Evolutionary conservation across 2,113 vertebrate species (phyloP), one percentile per base, ranked within the genome.

Genomic region (Poicephalus meyeri): DNA sequence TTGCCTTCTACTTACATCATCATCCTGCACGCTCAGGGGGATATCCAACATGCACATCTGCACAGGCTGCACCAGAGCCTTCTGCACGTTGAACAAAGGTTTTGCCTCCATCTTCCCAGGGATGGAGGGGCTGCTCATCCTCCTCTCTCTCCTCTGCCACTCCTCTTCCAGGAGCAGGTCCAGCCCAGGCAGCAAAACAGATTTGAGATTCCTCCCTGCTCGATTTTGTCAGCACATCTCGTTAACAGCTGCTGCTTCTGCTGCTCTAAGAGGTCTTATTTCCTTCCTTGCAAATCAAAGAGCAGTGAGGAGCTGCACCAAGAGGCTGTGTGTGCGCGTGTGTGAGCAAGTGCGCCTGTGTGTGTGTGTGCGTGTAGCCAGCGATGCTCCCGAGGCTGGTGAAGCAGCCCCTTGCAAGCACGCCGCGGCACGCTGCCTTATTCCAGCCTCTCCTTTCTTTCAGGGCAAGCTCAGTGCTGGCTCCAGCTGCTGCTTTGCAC

Each of bases 11-110:
- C 99, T 99, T 93, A 99, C 99, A 98, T 98, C 98, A 26, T 99
- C 98, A 7, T 98, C 98, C 96, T 98, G 98, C 95, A 98, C 96
- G 85, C 98, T 98, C 83, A 98, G 98, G 28, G 98, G 99, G 96
- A 98, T 98, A 88, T 99, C 98, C 89, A 99, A 89, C 98, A 99
- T 98, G 97, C 98, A 99, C 97, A 98, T 98, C 97, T 97, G 98
- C 96, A 99, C 98, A 0, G 99, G 99, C 97, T 98, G 98, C 78
- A 98, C 98, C 85, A 99, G 98, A 28, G 99, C 99, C 98, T 98
- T 98, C 91, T 99, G 98, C 87, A 99, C 97, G 74, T 97, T 99
- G 98, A 99, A 99, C 93, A 98, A 84, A 74, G 98, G 98, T 96
- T 98, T 98, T 77, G 97, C 89, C 96, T 99, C 98, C 98, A 99